phyloP scores from a whole-genome alignment of 2,797 vertebrate genomes.

The Aeoliscus strigatus region DNA sequence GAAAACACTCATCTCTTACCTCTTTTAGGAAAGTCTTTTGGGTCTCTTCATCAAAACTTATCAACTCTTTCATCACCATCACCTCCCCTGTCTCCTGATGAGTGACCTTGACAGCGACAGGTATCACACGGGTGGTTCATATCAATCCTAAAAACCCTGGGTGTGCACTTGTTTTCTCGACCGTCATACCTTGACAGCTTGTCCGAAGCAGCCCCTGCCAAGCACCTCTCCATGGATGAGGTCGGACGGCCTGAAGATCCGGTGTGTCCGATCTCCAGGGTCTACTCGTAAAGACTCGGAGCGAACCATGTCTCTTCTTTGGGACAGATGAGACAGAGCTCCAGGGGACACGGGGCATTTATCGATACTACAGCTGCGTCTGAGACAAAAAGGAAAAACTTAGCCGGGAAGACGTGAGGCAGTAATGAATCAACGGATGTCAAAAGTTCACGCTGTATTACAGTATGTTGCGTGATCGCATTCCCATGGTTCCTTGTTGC shows the following conservation, averaged over 20 bases:
- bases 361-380: constrained; percentile 93
- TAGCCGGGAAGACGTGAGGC: not conserved
- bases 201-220: constrained; percentile 93
- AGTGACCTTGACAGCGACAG: constrained; percentile 77
- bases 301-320: constrained; percentile 88
- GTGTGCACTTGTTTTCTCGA: too few relatives aligned
- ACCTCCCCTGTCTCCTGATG: constrained; percentile 93
- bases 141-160: not conserved
- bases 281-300: constrained; percentile 89
- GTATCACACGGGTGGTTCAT: constrained; percentile 6
- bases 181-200: constrained; percentile 88
- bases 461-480: constrained; percentile 76
- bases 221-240: constrained; percentile 93
- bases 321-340: constrained; percentile 73
- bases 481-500: constrained; percentile 48
- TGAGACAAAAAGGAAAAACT: constrained; percentile 43
- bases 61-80: constrained; percentile 99
- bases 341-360: constrained; percentile 77
- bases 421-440: not conserved
- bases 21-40: constrained; percentile 95
- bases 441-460: constrained; percentile 57
- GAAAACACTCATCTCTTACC: constrained; percentile 66
- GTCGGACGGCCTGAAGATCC: constrained; percentile 95
- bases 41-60: constrained; percentile 92
- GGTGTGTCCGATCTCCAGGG: constrained; percentile 76